Conservation (phyloP, 2,113 vertebrate genomes). For the Phylloscopus trochiloides region DNA sequence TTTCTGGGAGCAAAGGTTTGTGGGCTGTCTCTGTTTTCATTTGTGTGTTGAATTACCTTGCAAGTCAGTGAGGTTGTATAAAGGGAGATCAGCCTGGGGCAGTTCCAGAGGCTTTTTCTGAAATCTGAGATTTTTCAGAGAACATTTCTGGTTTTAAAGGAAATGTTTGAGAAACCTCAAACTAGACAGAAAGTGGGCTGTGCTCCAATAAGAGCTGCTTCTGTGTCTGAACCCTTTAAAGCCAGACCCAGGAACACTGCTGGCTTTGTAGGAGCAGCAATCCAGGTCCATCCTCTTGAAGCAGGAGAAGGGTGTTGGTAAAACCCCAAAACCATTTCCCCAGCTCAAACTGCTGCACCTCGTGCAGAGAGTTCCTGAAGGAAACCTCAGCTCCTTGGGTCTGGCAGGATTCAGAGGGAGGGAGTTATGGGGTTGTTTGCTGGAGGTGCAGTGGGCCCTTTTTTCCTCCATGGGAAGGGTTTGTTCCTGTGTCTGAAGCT, state of each 20-base stretch:
- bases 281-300: neutral
- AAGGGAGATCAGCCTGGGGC: neutral
- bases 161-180: neutral
- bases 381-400: neutral
- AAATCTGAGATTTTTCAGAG: neutral
- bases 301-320: neutral
- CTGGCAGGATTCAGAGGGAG: neutral
- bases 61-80: neutral
- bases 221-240: neutral
- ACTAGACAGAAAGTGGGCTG: neutral
- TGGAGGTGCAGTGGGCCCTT: neutral
- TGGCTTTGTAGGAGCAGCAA: neutral
- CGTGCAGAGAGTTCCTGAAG: neutral
- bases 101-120: neutral
- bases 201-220: neutral
- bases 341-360: neutral
- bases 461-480: neutral
- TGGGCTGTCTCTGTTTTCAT: neutral
- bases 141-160: neutral
- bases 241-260: neutral
- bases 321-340: neutral
- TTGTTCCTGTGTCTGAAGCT: neutral
- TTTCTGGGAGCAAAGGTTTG: neutral
- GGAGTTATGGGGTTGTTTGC: rapidly evolving
- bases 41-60: neutral